phyloP scores from a whole-genome alignment of 2,888 invertebrate species.

The Orthosia gothica region DNA sequence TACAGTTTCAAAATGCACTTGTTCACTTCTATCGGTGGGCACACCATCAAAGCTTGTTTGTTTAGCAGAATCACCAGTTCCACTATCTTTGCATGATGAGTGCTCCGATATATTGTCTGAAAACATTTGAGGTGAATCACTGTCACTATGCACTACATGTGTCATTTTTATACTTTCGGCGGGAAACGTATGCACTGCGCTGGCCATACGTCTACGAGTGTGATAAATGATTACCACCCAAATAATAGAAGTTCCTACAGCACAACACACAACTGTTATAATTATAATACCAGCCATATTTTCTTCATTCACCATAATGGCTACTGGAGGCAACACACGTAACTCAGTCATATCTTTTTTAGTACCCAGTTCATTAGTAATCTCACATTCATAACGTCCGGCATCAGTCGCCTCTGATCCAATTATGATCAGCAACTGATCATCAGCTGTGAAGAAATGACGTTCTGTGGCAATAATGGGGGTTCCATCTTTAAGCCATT shows the following conservation, averaged over 20 bases:
- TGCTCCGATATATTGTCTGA: slow-evolving; percentile 94
- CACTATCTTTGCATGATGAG: slow-evolving; percentile 95
- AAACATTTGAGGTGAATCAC: slow-evolving; percentile 89
- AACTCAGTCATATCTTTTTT: slow-evolving; percentile 94
- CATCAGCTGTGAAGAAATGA: slow-evolving; percentile 96
- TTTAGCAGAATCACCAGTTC: slow-evolving; percentile 95
- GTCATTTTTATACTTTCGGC: slow-evolving; percentile 89
- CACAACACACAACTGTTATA: slow-evolving; percentile 97
- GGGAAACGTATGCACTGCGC: slow-evolving; percentile 87
- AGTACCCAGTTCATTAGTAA: slow-evolving; percentile 96
- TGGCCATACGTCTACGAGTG: slow-evolving; percentile 93
- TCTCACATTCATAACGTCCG: slow-evolving; percentile 97
- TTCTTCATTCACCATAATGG: slow-evolving; percentile 92
- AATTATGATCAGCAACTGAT: slow-evolving; percentile 97
- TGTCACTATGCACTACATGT: slow-evolving; percentile 89
- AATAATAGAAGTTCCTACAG: slow-evolving; percentile 97
- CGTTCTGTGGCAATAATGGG: slow-evolving; percentile 94
- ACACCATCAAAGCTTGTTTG: slow-evolving; percentile 93
- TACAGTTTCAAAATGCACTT: slow-evolving; percentile 88
- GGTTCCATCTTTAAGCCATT: slow-evolving; percentile 97
- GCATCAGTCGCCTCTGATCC: slow-evolving; percentile 95
- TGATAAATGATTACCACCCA: slow-evolving; percentile 98
- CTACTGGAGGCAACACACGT: slow-evolving; percentile 92
- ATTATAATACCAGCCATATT: slow-evolving; percentile 97
- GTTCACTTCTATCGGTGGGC: slow-evolving; percentile 87